phyloP scores from a whole-genome alignment of 2,113 vertebrate genomes.

The Myotis davidii region DNA sequence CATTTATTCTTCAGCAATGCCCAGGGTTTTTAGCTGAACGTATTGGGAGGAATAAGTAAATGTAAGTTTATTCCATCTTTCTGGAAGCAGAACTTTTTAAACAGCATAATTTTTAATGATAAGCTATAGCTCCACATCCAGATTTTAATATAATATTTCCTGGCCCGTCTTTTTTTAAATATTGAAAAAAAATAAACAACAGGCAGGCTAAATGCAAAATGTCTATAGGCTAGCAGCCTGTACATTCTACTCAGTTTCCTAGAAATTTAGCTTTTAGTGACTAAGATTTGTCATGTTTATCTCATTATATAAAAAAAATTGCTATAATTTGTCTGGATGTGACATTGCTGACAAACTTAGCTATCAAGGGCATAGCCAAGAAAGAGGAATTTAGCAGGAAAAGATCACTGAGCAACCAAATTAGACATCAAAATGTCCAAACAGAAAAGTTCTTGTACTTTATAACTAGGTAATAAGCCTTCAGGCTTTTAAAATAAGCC shows the following conservation, averaged over 20 bases:
- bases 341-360: slow-evolving; percentile 31
- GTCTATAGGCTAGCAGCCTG: neutral
- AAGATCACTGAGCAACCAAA: slow-evolving; percentile 21
- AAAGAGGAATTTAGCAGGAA: slow-evolving; percentile 10
- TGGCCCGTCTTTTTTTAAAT: neutral
- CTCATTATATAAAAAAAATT: slow-evolving; percentile 11
- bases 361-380: neutral
- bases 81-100: neutral
- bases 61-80: neutral
- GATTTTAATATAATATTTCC: slow-evolving; percentile 1
- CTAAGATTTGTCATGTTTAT: slow-evolving; percentile 36
- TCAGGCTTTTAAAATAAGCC: neutral
- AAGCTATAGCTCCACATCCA: neutral
- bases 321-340: neutral
- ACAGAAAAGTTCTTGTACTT: slow-evolving; percentile 21
- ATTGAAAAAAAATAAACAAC: neutral
- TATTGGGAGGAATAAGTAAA: neutral
- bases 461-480: slow-evolving; percentile 57
- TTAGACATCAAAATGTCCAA: slow-evolving; percentile 13
- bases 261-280: slow-evolving; percentile 9
- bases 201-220: neutral
- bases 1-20: too few species aligned
- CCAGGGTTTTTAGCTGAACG: neutral
- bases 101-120: neutral
- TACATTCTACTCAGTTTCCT: neutral